phyloP scores from a whole-genome alignment of 2,888 invertebrate species.

The Busseola fusca region DNA sequence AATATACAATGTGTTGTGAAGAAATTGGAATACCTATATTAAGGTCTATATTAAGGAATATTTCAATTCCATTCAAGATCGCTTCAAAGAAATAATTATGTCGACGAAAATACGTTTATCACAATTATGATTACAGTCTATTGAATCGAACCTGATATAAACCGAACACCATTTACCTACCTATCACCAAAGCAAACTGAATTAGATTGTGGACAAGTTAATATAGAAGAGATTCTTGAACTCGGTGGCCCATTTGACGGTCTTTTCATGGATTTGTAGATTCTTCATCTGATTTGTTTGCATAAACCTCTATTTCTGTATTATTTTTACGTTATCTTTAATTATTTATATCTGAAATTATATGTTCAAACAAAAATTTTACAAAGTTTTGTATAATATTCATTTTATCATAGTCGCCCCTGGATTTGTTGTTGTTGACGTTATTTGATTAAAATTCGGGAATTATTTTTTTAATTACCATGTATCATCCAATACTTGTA shows the following conservation, averaged over 20 bases:
- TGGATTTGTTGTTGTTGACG: neutral
- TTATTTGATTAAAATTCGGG: neutral
- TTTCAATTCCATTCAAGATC: neutral
- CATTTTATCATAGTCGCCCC: neutral
- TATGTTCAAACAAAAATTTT: neutral
- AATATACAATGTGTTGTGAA: neutral
- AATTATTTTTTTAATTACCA: neutral
- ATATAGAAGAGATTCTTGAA: neutral
- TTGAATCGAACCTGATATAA: neutral
- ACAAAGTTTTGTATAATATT: neutral
- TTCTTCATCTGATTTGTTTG: neutral
- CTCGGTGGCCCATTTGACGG: neutral
- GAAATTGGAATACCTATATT: neutral
- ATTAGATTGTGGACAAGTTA: neutral
- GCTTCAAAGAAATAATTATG: neutral
- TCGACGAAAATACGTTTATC: neutral
- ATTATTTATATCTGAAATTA: neutral
- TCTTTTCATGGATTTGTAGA: neutral
- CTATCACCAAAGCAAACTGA: neutral
- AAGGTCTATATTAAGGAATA: neutral
- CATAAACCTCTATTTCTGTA: neutral
- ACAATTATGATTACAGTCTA: neutral
- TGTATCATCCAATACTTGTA: neutral
- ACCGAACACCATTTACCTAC: neutral
- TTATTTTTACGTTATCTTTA: neutral